Base-by-base conservation (phyloP, 2,888 invertebrate species). In the Tinea pellionella region DNA sequence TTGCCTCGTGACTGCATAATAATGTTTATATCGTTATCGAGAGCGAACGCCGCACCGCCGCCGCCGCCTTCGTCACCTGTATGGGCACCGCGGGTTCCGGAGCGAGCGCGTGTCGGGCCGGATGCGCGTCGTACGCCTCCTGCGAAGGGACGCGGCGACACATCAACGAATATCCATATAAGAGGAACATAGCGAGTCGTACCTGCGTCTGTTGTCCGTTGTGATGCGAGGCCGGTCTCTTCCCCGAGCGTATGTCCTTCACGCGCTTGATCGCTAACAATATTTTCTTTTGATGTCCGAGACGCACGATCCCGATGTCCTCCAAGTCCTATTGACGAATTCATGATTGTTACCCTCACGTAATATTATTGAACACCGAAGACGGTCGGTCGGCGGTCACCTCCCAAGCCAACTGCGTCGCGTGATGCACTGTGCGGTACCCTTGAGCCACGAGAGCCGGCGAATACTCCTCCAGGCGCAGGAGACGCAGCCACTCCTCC, bases 261-360 rank as follows among this genome's bases (percentile, higher is more conserved):
- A 99, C 93, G 78, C 98, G 91, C 81, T 98, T 98, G 69, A 99
- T 97, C 63, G 99, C 99, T 73, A 99, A 89, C 74, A 97, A 91
- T 67, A 99, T 94, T 89, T 98, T 97, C 90, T 99, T 99, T 88
- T 99, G 98, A 79, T 99, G 99, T 37, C 99, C 99, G 73, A 96
- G 86, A 72, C 95, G 93, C 19, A 96, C 94, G 71, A 96, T 95
- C 61, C 96, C 96, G 78, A 99, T 97, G 75, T 99, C 99, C 88
- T 99, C 99, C 74, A 99, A 90, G 87, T 99, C 99, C 85, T 87
- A 75, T 19, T 69, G 73, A 55, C 13, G 58, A 11, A 56, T 24
- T 2, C 3, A 3, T 24, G 24, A 6, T 3, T 24, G 6, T 3
- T 2, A 24, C 24, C 2, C 24, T 2, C 24, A 24, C 3, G 6